These are phyloP conservation scores for Himalopsyche japonica DNA, from an alignment of 2,888 invertebrate species.

Conservation along the genomic window DNA sequence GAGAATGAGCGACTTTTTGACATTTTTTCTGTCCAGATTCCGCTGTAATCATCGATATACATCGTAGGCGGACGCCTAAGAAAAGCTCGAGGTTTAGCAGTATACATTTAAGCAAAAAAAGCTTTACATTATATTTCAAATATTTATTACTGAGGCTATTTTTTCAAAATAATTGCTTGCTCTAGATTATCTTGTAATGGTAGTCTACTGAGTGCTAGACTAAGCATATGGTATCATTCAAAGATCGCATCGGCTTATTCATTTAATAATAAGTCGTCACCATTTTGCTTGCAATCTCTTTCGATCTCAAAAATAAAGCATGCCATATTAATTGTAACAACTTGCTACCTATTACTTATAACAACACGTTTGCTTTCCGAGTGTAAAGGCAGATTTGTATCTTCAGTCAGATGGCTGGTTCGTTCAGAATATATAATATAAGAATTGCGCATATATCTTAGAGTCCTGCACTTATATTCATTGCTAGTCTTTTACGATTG, in stretches of 20 bases:
- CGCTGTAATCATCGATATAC: no score
- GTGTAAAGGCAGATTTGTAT: not conserved
- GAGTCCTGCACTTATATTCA: not conserved
- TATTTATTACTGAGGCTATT: not conserved
- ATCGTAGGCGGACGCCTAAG: no score
- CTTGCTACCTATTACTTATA: conserved; percentile 22
- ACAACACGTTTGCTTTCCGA: conserved; percentile 2
- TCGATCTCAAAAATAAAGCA: conserved; percentile 22
- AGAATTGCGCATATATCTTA: not conserved
- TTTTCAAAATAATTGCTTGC: not conserved
- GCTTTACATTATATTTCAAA: no score
- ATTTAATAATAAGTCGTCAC: not conserved
- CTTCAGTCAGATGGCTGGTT: not conserved
- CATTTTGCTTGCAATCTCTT: not conserved
- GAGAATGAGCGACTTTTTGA: no score
- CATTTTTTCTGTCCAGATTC: no score
- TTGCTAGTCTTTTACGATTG: not conserved
- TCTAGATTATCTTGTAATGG: not conserved
- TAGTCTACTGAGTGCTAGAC: not conserved
- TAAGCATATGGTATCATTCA: not conserved
- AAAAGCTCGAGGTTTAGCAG: no score
- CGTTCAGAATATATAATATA: not conserved
- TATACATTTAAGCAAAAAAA: no score
- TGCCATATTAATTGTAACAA: conserved; percentile 1
- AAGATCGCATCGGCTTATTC: not conserved